Conservation (phyloP, 2,113 vertebrate genomes). For the Dolichotis patagonum region DNA sequence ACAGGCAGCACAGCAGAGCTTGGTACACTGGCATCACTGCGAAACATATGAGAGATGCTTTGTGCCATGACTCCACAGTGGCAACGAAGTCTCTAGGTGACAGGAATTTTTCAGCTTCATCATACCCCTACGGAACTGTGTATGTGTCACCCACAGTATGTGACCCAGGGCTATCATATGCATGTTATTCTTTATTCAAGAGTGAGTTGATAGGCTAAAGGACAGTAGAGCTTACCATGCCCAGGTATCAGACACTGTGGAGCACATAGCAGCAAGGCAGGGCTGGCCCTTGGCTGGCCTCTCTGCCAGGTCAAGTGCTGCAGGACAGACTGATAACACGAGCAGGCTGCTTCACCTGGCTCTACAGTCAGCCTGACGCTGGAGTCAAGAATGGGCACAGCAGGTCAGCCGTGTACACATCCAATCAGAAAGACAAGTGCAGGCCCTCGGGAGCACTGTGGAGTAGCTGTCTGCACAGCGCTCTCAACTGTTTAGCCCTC, state of each 20-base stretch:
- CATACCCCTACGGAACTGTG: rapidly evolving
- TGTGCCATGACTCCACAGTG: neutral
- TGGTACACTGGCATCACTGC: too few relatives aligned
- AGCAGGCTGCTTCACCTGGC: neutral
- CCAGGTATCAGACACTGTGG: neutral
- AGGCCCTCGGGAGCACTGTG: neutral
- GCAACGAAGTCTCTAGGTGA: neutral
- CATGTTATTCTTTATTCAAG: neutral
- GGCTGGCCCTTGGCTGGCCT: neutral
- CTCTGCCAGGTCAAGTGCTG: neutral
- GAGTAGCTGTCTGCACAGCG: neutral
- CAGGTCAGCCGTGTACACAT: neutral
- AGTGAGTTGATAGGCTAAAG: neutral
- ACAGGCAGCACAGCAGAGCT: neutral
- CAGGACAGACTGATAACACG: neutral
- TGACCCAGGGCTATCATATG: neutral
- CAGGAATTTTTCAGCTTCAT: neutral
- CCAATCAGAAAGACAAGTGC: neutral
- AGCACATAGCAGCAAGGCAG: neutral
- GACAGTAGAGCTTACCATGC: neutral
- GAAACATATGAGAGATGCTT: neutral
- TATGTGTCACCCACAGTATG: neutral
- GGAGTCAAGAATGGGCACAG: neutral
- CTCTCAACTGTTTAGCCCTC: neutral
- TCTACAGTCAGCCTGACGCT: neutral